phyloP scores from a whole-genome alignment of 2,888 invertebrate species.

The Oligia fasciuncula region DNA sequence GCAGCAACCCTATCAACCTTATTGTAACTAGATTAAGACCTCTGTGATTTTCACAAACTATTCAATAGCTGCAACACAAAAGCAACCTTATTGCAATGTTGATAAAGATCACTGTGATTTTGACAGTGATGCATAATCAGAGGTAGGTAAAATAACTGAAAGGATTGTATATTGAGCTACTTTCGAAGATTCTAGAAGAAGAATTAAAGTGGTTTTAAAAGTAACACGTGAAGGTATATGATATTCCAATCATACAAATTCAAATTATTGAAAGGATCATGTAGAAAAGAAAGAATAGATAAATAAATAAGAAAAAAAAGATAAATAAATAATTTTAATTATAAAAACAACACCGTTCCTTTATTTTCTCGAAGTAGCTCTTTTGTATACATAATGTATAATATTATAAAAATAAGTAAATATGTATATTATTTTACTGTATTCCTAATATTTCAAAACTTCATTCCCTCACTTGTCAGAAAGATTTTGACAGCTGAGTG shows the following conservation, averaged over 20 bases:
- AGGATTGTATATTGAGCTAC: not conserved
- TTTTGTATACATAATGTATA: slow-evolving; percentile 49
- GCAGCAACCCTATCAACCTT: not conserved
- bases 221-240: not conserved
- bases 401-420: slow-evolving; percentile 34
- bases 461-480: slow-evolving; percentile 62
- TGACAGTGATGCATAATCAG: not conserved
- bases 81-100: not conserved
- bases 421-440: slow-evolving; percentile 6
- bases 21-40: not conserved
- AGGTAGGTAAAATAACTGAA: not conserved
- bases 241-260: not conserved
- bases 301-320: not conserved
- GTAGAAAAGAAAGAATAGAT: not conserved
- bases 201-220: not conserved
- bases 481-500: slow-evolving; percentile 62
- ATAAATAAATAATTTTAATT: not conserved
- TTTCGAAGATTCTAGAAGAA: not conserved
- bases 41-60: not conserved
- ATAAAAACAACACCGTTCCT: not conserved
- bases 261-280: not conserved
- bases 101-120: not conserved
- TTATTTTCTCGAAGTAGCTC: slow-evolving; percentile 33
- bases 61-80: not conserved
- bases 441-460: slow-evolving; percentile 10